Base-by-base conservation (phyloP, 2,888 invertebrate species). In the Chalcosyrphus nemorum region DNA sequence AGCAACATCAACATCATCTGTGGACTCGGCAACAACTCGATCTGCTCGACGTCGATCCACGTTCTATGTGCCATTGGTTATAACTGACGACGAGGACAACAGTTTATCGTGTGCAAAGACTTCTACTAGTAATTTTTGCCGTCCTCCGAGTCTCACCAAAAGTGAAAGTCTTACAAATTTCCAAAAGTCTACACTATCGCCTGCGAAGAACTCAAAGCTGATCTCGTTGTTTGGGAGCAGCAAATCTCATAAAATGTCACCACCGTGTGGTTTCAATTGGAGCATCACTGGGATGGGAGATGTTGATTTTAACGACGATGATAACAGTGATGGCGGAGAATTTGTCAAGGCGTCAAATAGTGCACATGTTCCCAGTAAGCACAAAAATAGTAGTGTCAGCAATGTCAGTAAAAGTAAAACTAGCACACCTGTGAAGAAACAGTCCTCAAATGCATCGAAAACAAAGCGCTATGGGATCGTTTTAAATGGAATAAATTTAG, bases 11-110 rank as follows among this genome's bases (percentile, higher is more conserved):
- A 76, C 86, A 19, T 77, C 74, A 89, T 91, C 89, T 59, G 66
- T 77, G 17, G 76, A 76, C 56, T 63, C 85, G 38, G 52, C 87
- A 13, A 90, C 90, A 72, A 93, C 93, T 88, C 94, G 94, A 66
- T 91, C 92, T 86, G 89, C 92, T 85, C 92, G 94, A 59, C 93
- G 95, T 80, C 93, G 95, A 85, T 95, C 95, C 57, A 95, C 95
- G 86, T 95, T 95, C 91, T 95, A 95, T 91, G 95, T 95, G 86
- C 94, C 95, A 86, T 92, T 95, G 87, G 89, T 91, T 6, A 90
- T 90, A 29, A 91, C 91, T 68, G 89, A 90, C 89, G 86, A 87
- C 72, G 82, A 76, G 41, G 84, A 80, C 15, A 63, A 24, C 17
- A 70, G 68, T 63, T 6, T 43, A n/a, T 74, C 68, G 27, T 35